Percentiles rank a stretch among this genome's conserved stretches.
These are phyloP conservation scores for Ctenopoma kingsleyae DNA, from an alignment of 2,797 vertebrate species.

Conservation along the genomic window DNA sequence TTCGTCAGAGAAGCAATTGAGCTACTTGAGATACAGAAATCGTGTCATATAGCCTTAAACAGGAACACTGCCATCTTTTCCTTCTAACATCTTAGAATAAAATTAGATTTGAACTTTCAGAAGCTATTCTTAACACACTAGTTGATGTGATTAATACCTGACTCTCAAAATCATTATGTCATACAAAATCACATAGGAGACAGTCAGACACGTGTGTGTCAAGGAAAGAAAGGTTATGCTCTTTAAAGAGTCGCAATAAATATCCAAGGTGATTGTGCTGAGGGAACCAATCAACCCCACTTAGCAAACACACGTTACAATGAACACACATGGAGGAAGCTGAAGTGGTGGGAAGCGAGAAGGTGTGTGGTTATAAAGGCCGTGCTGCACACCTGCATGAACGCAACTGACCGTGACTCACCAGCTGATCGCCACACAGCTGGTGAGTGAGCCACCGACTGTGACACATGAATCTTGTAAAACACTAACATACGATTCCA, in stretches of 20 bases:
- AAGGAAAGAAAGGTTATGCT: neutral
- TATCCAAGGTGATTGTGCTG: neutral
- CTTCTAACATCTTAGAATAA: neutral
- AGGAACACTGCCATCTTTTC: neutral
- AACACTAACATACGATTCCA: neutral
- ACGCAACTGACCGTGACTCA: neutral
- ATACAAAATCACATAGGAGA: neutral
- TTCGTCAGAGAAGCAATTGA: neutral
- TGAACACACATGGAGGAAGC: neutral
- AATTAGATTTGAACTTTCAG: slow-evolving; percentile 18
- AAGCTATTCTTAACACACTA: neutral
- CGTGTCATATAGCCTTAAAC: neutral
- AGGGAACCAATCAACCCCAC: neutral
- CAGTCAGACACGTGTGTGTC: neutral
- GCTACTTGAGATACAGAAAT: neutral
- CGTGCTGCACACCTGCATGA: neutral
- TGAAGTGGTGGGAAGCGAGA: no score
- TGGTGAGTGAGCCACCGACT: neutral
- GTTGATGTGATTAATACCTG: slow-evolving; percentile 9
- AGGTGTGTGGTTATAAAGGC: neutral
- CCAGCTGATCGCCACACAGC: neutral
- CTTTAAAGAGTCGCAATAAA: neutral
- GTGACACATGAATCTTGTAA: slow-evolving; percentile 3
- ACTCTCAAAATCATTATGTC: neutral
- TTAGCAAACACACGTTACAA: neutral